Base-by-base conservation (phyloP, 1,140 invertebrate species). In the Phortica variegata region DNA sequence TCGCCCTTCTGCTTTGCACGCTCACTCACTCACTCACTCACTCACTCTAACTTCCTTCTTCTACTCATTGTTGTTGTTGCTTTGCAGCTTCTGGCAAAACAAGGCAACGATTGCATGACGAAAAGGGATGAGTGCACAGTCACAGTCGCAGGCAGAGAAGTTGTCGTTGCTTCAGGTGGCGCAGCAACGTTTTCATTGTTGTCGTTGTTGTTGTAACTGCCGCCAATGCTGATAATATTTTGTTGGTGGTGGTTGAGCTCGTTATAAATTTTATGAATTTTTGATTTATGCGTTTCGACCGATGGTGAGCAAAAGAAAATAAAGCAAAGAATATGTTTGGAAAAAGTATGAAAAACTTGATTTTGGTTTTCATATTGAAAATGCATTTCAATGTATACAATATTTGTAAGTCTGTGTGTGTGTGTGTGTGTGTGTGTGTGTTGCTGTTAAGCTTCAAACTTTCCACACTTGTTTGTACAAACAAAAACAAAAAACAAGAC, bases 271-370 rank as follows among this genome's bases (percentile, higher is more conserved):
- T 68, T 68, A 68, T 63, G 60, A 65, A 68, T 68, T 68, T 68
- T 68, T 68, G 63, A 68, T 68, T 68, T 68, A 68, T 68, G 63
- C 54, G 50, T n/a, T n/a, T n/a, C n/a, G n/a, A n/a, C n/a, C n/a
- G n/a, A n/a, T n/a, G n/a, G n/a, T n/a, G n/a, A n/a, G n/a, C n/a
- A n/a, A 18, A 52, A 45, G 49, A 53, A 39, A 19, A 51, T 40
- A 48, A 38, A 4, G 53, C 52, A 36, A 47, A 47, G 26, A 34
- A 58, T 68, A 68, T 68, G n/a, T n/a, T n/a, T n/a, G n/a, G n/a
- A n/a, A n/a, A n/a, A n/a, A n/a, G n/a, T n/a, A n/a, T n/a, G n/a
- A n/a, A n/a, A n/a, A n/a, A n/a, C n/a, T n/a, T n/a, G n/a, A n/a
- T n/a, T n/a, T n/a, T n/a, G n/a, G n/a, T n/a, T n/a, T 52, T 48